Conservation (phyloP, 2,888 invertebrate species). For the Lasioglossum vierecki region DNA sequence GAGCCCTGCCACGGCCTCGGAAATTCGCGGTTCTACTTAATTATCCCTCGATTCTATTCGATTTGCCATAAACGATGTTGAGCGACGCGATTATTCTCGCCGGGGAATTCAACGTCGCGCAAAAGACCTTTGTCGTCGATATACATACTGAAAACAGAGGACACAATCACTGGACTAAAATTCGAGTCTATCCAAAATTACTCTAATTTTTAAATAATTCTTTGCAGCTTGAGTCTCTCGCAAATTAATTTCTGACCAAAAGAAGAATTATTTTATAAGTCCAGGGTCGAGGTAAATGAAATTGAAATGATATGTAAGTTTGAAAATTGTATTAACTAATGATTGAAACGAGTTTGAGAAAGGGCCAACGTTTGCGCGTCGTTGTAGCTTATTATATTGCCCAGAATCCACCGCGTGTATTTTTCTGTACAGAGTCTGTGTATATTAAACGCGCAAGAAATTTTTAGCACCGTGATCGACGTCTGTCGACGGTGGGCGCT, state of each 20-base stretch:
- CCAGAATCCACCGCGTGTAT: slow-evolving; percentile 41
- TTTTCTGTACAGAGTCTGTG: slow-evolving; percentile 51
- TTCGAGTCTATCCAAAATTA: background rate
- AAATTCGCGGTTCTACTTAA: slow-evolving; percentile 41
- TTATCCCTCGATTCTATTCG: slow-evolving; percentile 48
- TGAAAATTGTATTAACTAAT: background rate
- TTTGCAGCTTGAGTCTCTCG: background rate
- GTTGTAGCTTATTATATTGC: slow-evolving; percentile 2
- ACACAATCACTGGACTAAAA: background rate
- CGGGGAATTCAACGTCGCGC: background rate
- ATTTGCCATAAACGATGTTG: slow-evolving; percentile 49
- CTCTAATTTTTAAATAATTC: background rate
- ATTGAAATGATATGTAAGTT: background rate
- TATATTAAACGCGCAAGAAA: slow-evolving; percentile 49
- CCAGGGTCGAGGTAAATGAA: background rate
- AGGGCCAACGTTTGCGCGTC: background rate
- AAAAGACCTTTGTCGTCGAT: background rate
- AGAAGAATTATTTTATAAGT: background rate
- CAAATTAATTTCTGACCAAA: background rate
- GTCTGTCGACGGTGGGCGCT: slow-evolving; percentile 35
- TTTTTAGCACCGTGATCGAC: slow-evolving; percentile 33
- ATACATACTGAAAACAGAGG: background rate
- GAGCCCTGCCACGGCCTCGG: slow-evolving; percentile 56
- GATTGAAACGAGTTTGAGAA: background rate
- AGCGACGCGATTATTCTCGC: slow-evolving; percentile 15